Percentiles rank a stretch among this genome's conserved stretches.
Conservation (phyloP, 2,888 invertebrate genomes). For the Troglohyphantes excavatus region DNA sequence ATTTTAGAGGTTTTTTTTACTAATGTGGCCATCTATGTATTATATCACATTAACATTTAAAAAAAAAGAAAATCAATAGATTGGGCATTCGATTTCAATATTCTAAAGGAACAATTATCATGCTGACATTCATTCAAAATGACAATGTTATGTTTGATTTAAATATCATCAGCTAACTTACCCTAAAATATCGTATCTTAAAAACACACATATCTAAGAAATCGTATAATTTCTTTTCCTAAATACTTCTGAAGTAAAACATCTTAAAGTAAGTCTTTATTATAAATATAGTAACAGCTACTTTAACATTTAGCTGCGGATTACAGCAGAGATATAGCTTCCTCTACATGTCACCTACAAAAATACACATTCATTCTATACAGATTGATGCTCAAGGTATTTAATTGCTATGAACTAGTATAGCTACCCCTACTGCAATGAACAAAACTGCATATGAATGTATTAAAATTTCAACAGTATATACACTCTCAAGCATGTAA, state of each 20-base stretch:
- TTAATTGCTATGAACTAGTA: background rate
- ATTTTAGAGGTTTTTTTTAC: background rate
- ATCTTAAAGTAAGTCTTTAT: constrained; percentile 15
- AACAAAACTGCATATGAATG: background rate
- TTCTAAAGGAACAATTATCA: background rate
- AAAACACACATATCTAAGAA: background rate
- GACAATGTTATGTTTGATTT: background rate
- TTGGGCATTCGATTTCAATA: background rate
- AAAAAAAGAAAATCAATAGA: background rate
- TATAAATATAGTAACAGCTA: constrained; percentile 55
- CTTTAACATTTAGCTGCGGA: constrained; percentile 17
- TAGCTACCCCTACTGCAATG: background rate
- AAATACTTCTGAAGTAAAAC: constrained; percentile 6
- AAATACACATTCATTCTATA: constrained; percentile 68
- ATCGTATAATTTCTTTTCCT: constrained; percentile 5
- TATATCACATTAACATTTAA: background rate
- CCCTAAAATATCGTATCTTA: constrained; percentile 23
- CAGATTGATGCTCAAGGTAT: background rate
- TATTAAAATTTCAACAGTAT: too few species aligned
- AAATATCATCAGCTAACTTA: constrained; percentile 1
- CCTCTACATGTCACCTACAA: constrained; percentile 57
- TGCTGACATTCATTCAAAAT: background rate
- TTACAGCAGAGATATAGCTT: constrained; percentile 36
- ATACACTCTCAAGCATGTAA: too few species aligned
- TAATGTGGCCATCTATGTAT: too few species aligned